A percentile compares a stretch with the other conserved stretches of the same genome.
Evolutionary conservation across 2,888 invertebrate genomes (phyloP).

Genomic region (Sepiola atlantica): DNA sequence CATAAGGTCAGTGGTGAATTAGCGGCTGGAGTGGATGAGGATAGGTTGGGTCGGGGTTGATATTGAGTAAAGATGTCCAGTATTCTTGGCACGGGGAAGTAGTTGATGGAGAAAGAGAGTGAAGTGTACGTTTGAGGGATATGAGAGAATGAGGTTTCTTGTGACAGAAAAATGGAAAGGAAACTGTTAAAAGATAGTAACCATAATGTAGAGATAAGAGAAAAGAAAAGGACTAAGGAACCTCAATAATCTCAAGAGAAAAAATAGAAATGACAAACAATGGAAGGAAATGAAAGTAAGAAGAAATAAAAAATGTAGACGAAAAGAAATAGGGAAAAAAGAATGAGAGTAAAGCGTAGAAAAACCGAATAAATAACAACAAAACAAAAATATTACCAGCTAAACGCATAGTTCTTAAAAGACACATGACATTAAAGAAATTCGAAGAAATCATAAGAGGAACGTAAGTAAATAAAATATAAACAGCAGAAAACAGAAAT

Average conservation of each 20-base stretch:
- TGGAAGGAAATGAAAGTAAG: too few relatives aligned
- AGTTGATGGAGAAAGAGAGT: neutral
- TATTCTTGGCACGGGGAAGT: neutral
- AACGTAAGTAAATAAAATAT: too few relatives aligned
- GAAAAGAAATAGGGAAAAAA: too few relatives aligned
- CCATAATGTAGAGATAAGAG: neutral
- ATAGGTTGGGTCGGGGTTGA: too few relatives aligned
- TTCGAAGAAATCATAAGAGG: too few relatives aligned
- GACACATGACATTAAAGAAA: too few relatives aligned
- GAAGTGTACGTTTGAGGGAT: neutral
- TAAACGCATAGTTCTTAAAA: too few relatives aligned
- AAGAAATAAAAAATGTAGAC: too few relatives aligned
- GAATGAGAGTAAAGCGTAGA: too few relatives aligned
- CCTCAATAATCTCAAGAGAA: neutral
- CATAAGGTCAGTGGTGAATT: conserved; percentile 14
- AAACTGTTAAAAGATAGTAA: neutral
- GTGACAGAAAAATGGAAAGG: neutral
- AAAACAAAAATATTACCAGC: too few relatives aligned
- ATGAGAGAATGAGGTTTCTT: neutral
- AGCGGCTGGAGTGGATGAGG: neutral
- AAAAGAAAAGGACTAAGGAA: neutral
- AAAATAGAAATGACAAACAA: neutral
- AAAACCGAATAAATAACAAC: too few relatives aligned
- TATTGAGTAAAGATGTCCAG: neutral
- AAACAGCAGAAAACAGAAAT: too few relatives aligned